These are phyloP conservation scores for Zelleria hepariella DNA, from an alignment of 2,888 invertebrate genomes.

Conservation along the genomic window DNA sequence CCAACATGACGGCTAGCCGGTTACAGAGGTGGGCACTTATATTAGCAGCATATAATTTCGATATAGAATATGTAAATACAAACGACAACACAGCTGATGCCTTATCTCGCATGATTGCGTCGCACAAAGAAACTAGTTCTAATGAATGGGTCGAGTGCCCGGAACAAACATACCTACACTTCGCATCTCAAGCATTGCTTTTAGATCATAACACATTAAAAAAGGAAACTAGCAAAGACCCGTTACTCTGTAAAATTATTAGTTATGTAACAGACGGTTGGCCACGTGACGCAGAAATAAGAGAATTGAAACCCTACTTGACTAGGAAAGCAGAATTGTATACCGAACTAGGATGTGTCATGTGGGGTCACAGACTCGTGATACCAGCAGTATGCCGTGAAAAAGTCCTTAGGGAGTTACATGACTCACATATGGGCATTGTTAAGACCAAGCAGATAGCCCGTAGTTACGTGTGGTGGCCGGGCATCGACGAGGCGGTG, in stretches of 20 bases:
- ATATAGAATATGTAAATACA: neutral
- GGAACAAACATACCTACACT: neutral
- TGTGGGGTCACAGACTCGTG: conserved; percentile 14
- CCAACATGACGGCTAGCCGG: too few relatives aligned
- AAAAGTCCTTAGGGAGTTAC: conserved; percentile 12
- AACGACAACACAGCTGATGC: neutral
- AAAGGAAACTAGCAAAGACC: neutral
- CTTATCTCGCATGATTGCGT: neutral
- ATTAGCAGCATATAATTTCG: neutral
- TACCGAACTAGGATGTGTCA: conserved; percentile 9
- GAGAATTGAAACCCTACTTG: neutral
- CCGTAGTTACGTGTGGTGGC: too few relatives aligned
- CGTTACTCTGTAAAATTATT: neutral
- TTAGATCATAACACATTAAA: neutral
- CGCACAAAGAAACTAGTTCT: neutral
- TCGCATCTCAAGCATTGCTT: neutral
- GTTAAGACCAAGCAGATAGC: conserved; percentile 15
- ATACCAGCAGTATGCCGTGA: conserved; percentile 9
- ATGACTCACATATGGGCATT: conserved; percentile 13
- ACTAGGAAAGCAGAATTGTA: too few relatives aligned
- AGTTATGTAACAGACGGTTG: neutral
- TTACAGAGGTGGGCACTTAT: neutral
- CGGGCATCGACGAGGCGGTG: too few relatives aligned
- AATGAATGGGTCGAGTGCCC: too few relatives aligned
- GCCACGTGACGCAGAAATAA: neutral